Base-by-base conservation (phyloP, 37 sponge, comb jelly and placozoan genomes). In the Oopsacas minuta region DNA sequence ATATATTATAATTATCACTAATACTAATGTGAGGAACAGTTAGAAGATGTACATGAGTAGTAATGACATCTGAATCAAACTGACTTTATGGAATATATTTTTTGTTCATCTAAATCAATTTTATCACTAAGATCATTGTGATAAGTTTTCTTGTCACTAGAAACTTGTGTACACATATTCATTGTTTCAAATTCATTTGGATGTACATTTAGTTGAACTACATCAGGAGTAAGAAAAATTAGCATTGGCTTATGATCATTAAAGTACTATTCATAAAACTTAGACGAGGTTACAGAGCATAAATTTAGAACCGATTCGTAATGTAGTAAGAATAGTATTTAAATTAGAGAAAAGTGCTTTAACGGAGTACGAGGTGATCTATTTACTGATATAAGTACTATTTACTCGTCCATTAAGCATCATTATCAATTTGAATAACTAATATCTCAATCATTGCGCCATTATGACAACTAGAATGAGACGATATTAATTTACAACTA, bases 181-280 rank as follows among this genome's bases (percentile, higher is more conserved):
- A n/a, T n/a, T n/a, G n/a, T n/a, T n/a, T n/a, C n/a, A n/a, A n/a
- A n/a, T n/a, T n/a, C n/a, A n/a, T n/a, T n/a, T n/a, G n/a, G n/a
- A n/a, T n/a, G n/a, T n/a, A n/a, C n/a, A n/a, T n/a, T n/a, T n/a
- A n/a, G n/a, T n/a, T n/a, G n/a, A 42, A 8, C 15, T 17, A 42
- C 49, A 42, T 17, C 49, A 42, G 49, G 8, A 17, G 12, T 15
- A 42, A 61, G 28, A 12, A 12, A 20, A 25, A 61, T 61, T 3
- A 61, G 28, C 75, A 61, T 61, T 25, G 75, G 75, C 30, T 20
- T 61, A n/a, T 61, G 75, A 61, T 61, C 75, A 61, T 34, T 61
- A n/a, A 61, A 61, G 30, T 61, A 61, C 1, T 25, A 61, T 61
- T 61, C 75, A 61, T 25, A 61, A 61, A 42, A 42, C 49, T n/a